These are phyloP conservation scores for Pseudorectes ferrugineus DNA, from an alignment of 2,113 vertebrate species.

Conservation along the genomic window DNA sequence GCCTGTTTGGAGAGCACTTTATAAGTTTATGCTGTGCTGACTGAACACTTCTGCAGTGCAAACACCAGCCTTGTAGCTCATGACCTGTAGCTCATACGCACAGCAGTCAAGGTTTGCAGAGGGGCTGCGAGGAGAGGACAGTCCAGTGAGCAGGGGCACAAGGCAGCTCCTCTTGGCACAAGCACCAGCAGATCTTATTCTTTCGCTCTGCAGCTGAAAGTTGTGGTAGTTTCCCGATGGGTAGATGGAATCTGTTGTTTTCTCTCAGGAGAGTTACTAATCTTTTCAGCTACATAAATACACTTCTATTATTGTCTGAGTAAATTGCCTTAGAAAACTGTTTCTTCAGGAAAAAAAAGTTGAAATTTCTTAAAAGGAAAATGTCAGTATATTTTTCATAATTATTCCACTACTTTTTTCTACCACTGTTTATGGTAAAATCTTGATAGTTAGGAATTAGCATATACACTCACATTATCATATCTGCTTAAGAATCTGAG, in stretches of 20 bases:
- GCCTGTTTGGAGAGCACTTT: constrained; percentile 54
- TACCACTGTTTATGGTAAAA: constrained; percentile 10
- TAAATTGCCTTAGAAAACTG: constrained; percentile 54
- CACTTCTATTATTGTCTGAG: constrained; percentile 54
- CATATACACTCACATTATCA: neutral
- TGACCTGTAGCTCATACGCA: neutral
- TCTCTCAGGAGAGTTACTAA: constrained; percentile 61
- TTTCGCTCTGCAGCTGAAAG: neutral
- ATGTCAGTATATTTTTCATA: constrained; percentile 40
- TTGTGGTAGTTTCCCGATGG: neutral
- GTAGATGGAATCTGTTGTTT: constrained; percentile 50
- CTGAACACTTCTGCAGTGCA: constrained; percentile 45
- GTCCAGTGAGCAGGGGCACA: neutral
- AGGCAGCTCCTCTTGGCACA: neutral
- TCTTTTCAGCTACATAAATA: constrained; percentile 64
- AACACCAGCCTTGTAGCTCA: neutral
- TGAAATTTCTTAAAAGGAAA: constrained; percentile 50
- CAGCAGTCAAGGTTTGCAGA: neutral
- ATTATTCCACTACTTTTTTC: constrained; percentile 38
- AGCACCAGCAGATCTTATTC: neutral
- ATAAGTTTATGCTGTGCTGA: constrained; percentile 34
- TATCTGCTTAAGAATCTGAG: neutral
- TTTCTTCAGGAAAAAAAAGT: constrained; percentile 33
- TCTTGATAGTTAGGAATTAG: neutral
- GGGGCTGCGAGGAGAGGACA: neutral